phyloP scores from a whole-genome alignment of 2,797 vertebrate species.

The Chelonia mydas region DNA sequence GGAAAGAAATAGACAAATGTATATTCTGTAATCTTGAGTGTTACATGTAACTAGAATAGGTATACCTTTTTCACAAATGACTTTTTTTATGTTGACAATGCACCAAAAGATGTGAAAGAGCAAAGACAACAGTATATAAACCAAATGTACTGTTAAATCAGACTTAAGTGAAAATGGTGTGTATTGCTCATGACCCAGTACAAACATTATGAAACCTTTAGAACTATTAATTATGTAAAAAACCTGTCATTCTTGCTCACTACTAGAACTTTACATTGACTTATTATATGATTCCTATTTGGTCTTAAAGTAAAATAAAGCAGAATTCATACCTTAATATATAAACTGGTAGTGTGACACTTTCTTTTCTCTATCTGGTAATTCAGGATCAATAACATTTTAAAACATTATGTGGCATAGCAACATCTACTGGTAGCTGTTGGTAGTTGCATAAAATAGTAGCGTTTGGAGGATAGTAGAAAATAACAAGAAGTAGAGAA shows the following conservation, averaged over 20 bases:
- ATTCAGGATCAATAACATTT: neutral
- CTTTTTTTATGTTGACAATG: neutral
- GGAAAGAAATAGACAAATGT: neutral
- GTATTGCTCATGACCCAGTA: neutral
- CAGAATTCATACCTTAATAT: neutral
- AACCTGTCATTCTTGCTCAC: neutral
- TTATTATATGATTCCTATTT: neutral
- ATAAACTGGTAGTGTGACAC: neutral
- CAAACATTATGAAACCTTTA: neutral
- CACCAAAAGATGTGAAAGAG: neutral
- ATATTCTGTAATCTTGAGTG: neutral
- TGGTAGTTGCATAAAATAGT: neutral
- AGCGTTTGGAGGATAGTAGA: neutral
- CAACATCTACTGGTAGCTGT: constrained; percentile 57
- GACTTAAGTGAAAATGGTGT: neutral
- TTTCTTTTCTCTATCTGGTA: neutral
- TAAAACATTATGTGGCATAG: constrained; percentile 25
- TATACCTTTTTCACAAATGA: neutral
- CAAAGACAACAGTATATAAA: neutral
- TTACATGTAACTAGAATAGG: neutral
- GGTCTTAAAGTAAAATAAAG: neutral
- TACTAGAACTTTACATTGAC: neutral
- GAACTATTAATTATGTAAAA: neutral
- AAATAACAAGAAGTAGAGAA: neutral
- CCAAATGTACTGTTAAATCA: neutral